Percentiles rank a stretch among this genome's conserved stretches.
These are phyloP conservation scores for Proisotoma minuta DNA, from an alignment of 2,888 invertebrate genomes.

Conservation along the genomic window DNA sequence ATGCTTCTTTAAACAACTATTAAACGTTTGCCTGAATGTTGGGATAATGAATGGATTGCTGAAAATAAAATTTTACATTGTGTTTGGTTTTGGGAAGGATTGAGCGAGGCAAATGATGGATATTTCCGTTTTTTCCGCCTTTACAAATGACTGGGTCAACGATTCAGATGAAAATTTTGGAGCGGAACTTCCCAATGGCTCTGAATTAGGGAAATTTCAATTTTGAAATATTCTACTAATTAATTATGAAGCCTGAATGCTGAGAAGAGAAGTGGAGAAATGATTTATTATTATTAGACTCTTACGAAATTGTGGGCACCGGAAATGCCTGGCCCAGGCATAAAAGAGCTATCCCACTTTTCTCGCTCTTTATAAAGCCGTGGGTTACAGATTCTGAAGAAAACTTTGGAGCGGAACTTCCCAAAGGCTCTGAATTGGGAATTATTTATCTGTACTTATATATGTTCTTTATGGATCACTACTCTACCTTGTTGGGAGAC, in stretches of 20 bases:
- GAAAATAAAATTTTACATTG: too few relatives aligned
- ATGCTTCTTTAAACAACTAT: too few relatives aligned
- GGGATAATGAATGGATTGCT: too few relatives aligned
- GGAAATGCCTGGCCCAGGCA: slow-evolving; percentile 47
- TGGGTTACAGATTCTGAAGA: slow-evolving; percentile 53
- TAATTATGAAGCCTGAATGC: too few relatives aligned
- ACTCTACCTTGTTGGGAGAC: slow-evolving; percentile 21
- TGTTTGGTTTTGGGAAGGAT: slow-evolving; percentile 45
- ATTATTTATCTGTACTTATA: too few relatives aligned
- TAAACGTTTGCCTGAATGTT: too few relatives aligned
- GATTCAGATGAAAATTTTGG: slow-evolving; percentile 47
- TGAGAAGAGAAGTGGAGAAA: too few relatives aligned
- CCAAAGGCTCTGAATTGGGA: slow-evolving; percentile 74
- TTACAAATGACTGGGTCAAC: slow-evolving; percentile 45
- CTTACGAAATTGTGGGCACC: too few relatives aligned
- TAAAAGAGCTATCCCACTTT: slow-evolving; percentile 35
- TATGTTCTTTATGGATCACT: neutral
- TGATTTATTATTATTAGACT: too few relatives aligned
- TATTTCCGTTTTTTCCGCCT: slow-evolving; percentile 39
- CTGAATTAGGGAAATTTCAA: slow-evolving; percentile 31
- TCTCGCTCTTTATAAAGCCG: slow-evolving; percentile 31
- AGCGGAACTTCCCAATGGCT: slow-evolving; percentile 47
- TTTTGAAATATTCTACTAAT: too few relatives aligned
- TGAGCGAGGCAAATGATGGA: slow-evolving; percentile 45
- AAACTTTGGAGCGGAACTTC: slow-evolving; percentile 68